Evolutionary conservation across 2,888 invertebrate species (phyloP).

Genomic region (Thalpophila matura): DNA sequence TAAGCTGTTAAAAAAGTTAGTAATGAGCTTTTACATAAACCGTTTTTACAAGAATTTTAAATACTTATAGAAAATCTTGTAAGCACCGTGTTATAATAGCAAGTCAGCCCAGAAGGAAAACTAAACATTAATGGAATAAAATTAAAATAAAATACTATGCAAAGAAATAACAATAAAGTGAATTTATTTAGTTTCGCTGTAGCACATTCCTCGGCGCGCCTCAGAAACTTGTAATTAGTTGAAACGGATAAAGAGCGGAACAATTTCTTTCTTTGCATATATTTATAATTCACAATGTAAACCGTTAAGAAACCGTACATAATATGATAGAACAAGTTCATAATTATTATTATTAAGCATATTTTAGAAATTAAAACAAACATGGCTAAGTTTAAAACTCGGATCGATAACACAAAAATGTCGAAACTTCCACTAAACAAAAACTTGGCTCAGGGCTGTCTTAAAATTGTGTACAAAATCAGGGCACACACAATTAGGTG

Average conservation of each 20-base stretch:
- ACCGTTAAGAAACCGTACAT: background rate
- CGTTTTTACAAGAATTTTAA: background rate
- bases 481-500: constrained; percentile 53
- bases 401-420: constrained; percentile 41
- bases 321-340: background rate
- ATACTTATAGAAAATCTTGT: constrained; percentile 15
- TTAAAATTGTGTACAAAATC: constrained; percentile 53
- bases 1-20: constrained; percentile 53
- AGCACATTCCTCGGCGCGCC: constrained; percentile 63
- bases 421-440: constrained; percentile 30
- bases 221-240: constrained; percentile 72
- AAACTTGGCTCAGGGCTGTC: constrained; percentile 39
- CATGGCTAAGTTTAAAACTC: constrained; percentile 35
- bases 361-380: constrained; percentile 29
- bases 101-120: constrained; percentile 10
- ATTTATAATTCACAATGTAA: constrained; percentile 17
- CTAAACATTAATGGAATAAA: constrained; percentile 42
- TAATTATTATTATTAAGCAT: constrained; percentile 33
- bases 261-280: constrained; percentile 54
- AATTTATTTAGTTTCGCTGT: constrained; percentile 54
- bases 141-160: constrained; percentile 47
- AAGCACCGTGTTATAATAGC: background rate
- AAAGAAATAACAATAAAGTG: constrained; percentile 51
- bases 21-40: constrained; percentile 38
- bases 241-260: constrained; percentile 67